Percentiles rank a stretch among this genome's conserved stretches.
Evolutionary conservation across 2,797 vertebrate species (phyloP).

Genomic region (Otus scops): DNA sequence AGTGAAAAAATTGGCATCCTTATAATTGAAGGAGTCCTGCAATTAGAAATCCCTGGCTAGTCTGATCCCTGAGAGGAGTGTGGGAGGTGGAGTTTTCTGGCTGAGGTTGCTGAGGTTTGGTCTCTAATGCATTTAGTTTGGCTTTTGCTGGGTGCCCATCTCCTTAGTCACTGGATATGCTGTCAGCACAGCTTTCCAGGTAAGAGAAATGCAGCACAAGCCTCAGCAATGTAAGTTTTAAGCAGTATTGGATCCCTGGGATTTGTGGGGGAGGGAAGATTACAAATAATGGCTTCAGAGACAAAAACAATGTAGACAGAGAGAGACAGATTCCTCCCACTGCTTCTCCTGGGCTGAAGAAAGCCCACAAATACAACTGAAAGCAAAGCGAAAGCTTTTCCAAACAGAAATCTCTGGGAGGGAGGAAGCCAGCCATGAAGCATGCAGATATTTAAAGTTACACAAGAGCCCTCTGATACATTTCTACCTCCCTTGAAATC

Average conservation of each 20-base stretch:
- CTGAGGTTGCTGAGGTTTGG: neutral
- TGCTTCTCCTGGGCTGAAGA: neutral
- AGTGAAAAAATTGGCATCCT: neutral
- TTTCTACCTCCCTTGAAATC: neutral
- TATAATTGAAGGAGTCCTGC: neutral
- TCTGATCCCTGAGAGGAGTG: neutral
- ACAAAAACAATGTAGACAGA: neutral
- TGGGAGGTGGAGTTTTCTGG: neutral
- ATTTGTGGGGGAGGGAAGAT: neutral
- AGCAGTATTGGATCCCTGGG: neutral
- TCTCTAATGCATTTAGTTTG: neutral
- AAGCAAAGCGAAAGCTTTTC: neutral
- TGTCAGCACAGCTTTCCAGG: neutral
- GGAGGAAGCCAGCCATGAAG: neutral
- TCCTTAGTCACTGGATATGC: neutral
- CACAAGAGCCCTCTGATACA: neutral
- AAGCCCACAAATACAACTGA: neutral
- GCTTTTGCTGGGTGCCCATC: neutral
- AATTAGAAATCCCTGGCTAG: neutral
- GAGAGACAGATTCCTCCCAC: neutral
- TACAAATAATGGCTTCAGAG: conserved; percentile 20
- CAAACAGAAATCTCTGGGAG: neutral
- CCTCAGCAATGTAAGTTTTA: neutral
- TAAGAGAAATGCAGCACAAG: neutral
- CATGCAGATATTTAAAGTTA: neutral